Conservation (phyloP, 2,797 vertebrate genomes). For the Lithobates sylvaticus region DNA sequence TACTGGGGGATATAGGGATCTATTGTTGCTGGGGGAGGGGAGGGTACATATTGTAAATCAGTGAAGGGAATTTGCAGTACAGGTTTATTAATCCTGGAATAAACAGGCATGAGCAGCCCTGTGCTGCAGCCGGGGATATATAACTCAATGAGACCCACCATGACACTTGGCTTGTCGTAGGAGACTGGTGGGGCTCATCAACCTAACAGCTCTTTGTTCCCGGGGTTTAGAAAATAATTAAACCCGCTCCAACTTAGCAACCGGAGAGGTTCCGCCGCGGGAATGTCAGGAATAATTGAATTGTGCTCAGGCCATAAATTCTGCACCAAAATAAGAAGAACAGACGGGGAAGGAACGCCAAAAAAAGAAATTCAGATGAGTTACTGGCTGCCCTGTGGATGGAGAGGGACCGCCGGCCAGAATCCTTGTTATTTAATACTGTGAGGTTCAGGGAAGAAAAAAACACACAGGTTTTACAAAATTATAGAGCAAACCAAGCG, state of each 20-base stretch:
- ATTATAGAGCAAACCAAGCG: not conserved
- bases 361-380: slow-evolving; percentile 2
- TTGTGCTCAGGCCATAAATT: slow-evolving; percentile 59
- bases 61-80: not conserved
- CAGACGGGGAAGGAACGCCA: slow-evolving; percentile 8
- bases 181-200: slow-evolving; percentile 16
- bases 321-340: slow-evolving; percentile 34
- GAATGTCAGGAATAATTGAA: slow-evolving; percentile 58
- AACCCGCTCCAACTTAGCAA: slow-evolving; percentile 25
- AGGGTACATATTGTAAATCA: not conserved
- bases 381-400: slow-evolving; percentile 6
- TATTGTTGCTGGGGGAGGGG: no score
- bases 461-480: not conserved
- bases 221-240: slow-evolving; percentile 62
- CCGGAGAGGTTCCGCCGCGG: slow-evolving; percentile 52
- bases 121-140: no score
- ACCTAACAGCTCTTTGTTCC: slow-evolving; percentile 30
- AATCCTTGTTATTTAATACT: not conserved
- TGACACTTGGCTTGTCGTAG: not conserved
- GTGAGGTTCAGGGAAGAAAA: not conserved
- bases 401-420: slow-evolving; percentile 5
- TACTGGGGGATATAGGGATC: no score
- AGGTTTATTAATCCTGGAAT: not conserved
- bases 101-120: no score
- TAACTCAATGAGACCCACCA: no score